Evolutionary conservation across 1,140 invertebrate genomes (phyloP).

Genomic region (Drosophila pseudoananassae): DNA sequence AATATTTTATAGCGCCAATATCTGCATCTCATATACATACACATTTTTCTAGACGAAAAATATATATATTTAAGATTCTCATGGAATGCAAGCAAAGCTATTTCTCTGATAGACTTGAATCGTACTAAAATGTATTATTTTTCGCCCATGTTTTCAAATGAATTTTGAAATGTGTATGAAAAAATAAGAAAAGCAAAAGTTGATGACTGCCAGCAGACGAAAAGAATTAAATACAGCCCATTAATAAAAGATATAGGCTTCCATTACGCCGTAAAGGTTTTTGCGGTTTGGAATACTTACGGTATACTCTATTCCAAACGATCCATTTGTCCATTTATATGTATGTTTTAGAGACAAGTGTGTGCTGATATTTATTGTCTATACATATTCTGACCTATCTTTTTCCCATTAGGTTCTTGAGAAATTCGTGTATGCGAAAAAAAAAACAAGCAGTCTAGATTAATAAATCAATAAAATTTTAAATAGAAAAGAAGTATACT

Average conservation of each 20-base stretch:
- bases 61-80: neutral
- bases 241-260: conserved; percentile 45
- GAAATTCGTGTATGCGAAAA: neutral
- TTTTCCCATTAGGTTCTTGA: conserved; percentile 9
- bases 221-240: conserved; percentile 24
- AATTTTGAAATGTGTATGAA: conserved; percentile 5
- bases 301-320: conserved; percentile 21
- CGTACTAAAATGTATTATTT: neutral
- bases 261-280: conserved; percentile 32
- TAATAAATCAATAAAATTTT: too few species aligned
- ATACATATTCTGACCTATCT: conserved; percentile 27
- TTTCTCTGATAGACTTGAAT: neutral
- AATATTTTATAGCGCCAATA: conserved; percentile 1
- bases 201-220: conserved; percentile 31
- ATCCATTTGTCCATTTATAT: conserved; percentile 26
- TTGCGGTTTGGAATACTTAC: conserved; percentile 38
- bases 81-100: neutral
- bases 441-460: too few species aligned
- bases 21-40: neutral
- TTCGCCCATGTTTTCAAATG: neutral
- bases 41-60: neutral
- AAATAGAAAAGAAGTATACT: too few species aligned
- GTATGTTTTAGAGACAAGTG: conserved; percentile 25
- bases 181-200: conserved; percentile 15
- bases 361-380: conserved; percentile 8